phyloP scores from a whole-genome alignment of 2,888 invertebrate genomes.

The Piscicola geometra region DNA sequence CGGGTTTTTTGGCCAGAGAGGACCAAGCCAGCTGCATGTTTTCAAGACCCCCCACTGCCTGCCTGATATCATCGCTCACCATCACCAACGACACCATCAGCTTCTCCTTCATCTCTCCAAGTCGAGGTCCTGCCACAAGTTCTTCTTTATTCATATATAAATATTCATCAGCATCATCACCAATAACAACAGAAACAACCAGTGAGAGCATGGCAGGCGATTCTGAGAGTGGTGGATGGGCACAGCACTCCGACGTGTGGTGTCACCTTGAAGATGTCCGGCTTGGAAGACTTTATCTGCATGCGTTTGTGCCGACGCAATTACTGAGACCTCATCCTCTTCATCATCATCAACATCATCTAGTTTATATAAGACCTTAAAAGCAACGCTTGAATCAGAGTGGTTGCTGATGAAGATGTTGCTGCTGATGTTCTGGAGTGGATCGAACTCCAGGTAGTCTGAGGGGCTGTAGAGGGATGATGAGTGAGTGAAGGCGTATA shows the following conservation, averaged over 20 bases:
- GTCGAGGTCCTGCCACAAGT: neutral
- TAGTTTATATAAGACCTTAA: too few species aligned
- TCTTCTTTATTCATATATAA: neutral
- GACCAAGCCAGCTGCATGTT: too few species aligned
- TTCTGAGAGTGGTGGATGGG: neutral
- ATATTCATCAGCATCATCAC: neutral
- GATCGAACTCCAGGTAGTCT: conserved; percentile 4
- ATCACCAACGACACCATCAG: conserved; percentile 1
- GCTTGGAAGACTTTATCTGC: conserved; percentile 91
- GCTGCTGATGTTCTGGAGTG: neutral
- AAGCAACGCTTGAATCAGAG: neutral
- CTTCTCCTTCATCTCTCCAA: neutral
- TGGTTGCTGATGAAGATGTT: neutral
- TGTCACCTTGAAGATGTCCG: conserved; percentile 86
- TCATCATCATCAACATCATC: too few species aligned
- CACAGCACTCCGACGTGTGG: conserved; percentile 76
- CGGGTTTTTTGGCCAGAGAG: too few species aligned
- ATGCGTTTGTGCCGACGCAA: too few species aligned
- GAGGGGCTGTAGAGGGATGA: neutral
- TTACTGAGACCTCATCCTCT: too few species aligned
- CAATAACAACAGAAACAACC: neutral
- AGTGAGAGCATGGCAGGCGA: neutral
- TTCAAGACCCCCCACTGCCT: too few species aligned
- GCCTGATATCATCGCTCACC: neutral
- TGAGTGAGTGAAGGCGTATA: neutral